Conservation (phyloP, 1,140 invertebrate genomes). For the Dendroctonus ponderosae region DNA sequence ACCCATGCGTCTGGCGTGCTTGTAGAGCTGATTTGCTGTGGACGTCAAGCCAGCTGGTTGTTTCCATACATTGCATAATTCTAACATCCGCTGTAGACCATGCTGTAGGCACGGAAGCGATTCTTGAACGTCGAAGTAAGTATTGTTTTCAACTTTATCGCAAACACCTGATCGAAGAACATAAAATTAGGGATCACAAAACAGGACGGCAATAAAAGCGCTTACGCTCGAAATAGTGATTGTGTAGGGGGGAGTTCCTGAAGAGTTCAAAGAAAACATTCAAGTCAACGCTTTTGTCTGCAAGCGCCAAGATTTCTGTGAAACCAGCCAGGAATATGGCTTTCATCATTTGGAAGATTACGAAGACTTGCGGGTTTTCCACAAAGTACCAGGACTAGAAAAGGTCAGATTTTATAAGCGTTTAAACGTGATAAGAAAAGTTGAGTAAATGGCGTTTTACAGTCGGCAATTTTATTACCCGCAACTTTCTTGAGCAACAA, state of each 20-base stretch:
- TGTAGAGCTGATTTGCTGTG: conserved; percentile 92
- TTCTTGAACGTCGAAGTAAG: conserved; percentile 75
- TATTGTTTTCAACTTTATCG: conserved; percentile 69
- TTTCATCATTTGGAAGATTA: conserved; percentile 68
- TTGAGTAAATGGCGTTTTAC: too few species aligned
- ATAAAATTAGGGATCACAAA: conserved; percentile 64
- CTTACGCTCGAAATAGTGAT: conserved; percentile 82
- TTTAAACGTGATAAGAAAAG: background rate
- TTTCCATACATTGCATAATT: too few species aligned
- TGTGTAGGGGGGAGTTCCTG: conserved; percentile 53
- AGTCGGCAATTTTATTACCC: too few species aligned
- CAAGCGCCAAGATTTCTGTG: conserved; percentile 88
- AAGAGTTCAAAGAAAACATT: conserved; percentile 1
- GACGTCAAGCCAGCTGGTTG: conserved; percentile 54
- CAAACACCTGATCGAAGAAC: conserved; percentile 82
- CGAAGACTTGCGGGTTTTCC: conserved; percentile 85
- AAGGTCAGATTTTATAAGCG: background rate
- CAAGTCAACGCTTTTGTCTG: conserved; percentile 56
- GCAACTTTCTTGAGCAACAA: too few species aligned
- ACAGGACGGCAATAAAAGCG: conserved; percentile 75
- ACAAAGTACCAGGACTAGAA: conserved; percentile 1
- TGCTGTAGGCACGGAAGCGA: conserved; percentile 91
- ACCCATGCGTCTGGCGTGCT: conserved; percentile 88
- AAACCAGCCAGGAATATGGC: conserved; percentile 77
- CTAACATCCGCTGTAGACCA: conserved; percentile 80